Base-by-base conservation (phyloP, 2,113 vertebrate species). In the Anguilla japonica region DNA sequence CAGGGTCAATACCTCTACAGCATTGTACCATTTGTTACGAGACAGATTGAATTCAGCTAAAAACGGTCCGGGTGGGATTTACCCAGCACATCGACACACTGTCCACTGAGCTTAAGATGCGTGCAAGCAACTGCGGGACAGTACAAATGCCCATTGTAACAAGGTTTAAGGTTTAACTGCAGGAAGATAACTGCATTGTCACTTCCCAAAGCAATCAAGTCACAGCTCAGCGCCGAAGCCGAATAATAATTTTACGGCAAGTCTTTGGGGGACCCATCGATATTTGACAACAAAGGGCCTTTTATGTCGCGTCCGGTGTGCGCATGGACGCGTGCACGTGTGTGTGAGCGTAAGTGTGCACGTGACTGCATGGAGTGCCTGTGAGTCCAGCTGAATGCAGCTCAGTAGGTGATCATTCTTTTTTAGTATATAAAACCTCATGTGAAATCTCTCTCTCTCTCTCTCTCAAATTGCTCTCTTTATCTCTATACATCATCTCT, bases 1-100 rank as follows among this genome's bases (percentile, higher is more conserved):
- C 34, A 0, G 34, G 92, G 93, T 94, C 91, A 91, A 78, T 63
- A 85, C 90, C 86, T 79, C 89, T 85, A 84, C 91, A 90, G 88
- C 86, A 88, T 87, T 79, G 88, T 84, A 40, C 87, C 86, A 4
- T 85, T 85, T 85, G 90, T 91, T 90, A 90, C 90, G 91, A 86
- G 85, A 83, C 81, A 3, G 87, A 89, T 79, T 85, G 71, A 83
- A 84, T 83, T 90, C 34, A 34, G n/a, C 87, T 84, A 22, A 56
- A 53, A 6, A 41, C 84, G 86, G n/a, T 86, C 56, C 87, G 63
- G 43, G 80, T 63, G 83, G 84, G 57, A 85, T 85, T 83, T 83
- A 81, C 82, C 80, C 86, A 22, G 75, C 29, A 56, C 83, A 81
- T 78, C 79, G 87, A 82, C 87, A 81, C n/a, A 84, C 46, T 85